Base-by-base conservation (phyloP, 53 echinoderm and acorn worm genomes). In the Echinarachnius parma region DNA sequence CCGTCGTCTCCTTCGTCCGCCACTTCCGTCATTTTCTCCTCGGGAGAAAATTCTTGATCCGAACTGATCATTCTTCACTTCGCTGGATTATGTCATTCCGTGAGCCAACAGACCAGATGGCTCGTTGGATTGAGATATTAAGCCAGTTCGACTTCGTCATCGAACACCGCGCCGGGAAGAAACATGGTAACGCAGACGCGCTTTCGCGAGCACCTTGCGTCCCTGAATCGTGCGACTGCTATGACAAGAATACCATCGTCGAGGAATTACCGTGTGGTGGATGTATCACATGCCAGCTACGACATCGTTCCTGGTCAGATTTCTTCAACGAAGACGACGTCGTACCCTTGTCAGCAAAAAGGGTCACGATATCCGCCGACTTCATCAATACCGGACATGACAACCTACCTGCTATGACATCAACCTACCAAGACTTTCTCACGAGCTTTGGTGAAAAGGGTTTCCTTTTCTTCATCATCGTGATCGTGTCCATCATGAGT, bases 41-140 rank as follows among this genome's bases (percentile, higher is more conserved):
- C 0, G 88, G 86, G 14, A 66, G 53, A 22, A 76, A 69, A 48
- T 92, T 87, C 62, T 34, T 53, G 4, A 35, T 81, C 1, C 61
- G 68, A 5, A 81, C 77, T 3, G 80, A 86, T 59, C 80, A 76
- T 50, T 64, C 60, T 66, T 44, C 66, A 15, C 28, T 67, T 21
- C 44, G 67, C 21, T 80, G 70, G 80, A 33, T 80, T 9, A 58
- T 81, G 68, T 61, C 54, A 9, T 86, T 86, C 45, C 76, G 59
- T 16, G 54, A 86, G 16, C 81, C 86, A 8, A 33, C 27, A 8
- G 77, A 69, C 10, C 81, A 86, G 56, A 60, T 81, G n/a, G 86
- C 86, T 16, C 45, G 77, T 15, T 86, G 88, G 88, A 66, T 88
- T 15, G 92, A 82, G 44, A 66, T 87, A 19, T 53, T 92, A 22